A percentile compares a stretch with the other conserved stretches of the same genome.
These are phyloP conservation scores for Cydia strobilella DNA, from an alignment of 1,140 invertebrate genomes.

Conservation along the genomic window DNA sequence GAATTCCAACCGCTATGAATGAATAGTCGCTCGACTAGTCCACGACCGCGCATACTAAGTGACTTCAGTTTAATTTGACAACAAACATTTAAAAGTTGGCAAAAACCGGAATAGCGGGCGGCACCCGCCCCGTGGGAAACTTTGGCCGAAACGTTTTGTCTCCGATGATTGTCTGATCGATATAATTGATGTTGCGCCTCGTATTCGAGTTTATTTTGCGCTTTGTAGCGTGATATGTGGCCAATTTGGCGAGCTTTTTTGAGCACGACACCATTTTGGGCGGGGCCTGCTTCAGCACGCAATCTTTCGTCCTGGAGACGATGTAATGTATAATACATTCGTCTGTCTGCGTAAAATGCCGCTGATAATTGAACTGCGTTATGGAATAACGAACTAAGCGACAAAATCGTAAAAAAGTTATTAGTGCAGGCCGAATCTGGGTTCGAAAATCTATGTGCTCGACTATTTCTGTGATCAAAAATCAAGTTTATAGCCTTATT, in stretches of 20 bases:
- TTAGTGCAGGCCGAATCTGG: no score
- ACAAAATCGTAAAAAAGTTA: no score
- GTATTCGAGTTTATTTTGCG: constrained; percentile 52
- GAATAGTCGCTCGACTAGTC: constrained; percentile 75
- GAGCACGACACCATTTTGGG: constrained; percentile 39
- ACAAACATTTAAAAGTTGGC: constrained; percentile 74
- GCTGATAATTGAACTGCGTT: no score
- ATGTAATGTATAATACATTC: background rate
- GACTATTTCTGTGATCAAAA: no score
- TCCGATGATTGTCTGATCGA: constrained; percentile 60
- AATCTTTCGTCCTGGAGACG: background rate
- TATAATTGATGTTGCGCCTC: constrained; percentile 48
- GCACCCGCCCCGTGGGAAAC: constrained; percentile 75
- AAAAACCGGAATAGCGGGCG: constrained; percentile 70
- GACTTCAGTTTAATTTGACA: constrained; percentile 77
- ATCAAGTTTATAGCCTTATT: no score
- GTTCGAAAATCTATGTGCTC: no score
- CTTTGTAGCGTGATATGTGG: constrained; percentile 43
- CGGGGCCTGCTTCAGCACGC: constrained; percentile 30
- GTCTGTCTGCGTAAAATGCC: background rate
- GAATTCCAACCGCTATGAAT: constrained; percentile 77
- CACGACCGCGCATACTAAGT: constrained; percentile 65
- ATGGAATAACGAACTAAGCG: no score
- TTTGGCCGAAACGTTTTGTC: constrained; percentile 59
- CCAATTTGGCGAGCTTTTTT: constrained; percentile 44